Base-by-base conservation (phyloP, 2,888 invertebrate species). In the Drosophila melanocephala region DNA sequence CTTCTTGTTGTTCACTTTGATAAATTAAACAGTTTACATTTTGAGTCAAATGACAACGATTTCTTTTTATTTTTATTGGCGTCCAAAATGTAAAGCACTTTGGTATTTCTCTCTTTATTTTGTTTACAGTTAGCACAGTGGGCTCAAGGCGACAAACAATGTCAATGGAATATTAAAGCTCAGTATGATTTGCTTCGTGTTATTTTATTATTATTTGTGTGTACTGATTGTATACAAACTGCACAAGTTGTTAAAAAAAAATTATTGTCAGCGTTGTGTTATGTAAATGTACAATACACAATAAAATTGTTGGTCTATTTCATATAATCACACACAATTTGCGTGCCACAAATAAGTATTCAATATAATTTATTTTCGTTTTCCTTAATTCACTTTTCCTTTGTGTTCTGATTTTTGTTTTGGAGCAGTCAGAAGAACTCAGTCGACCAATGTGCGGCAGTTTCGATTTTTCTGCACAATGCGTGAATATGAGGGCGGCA, bases 391-490 rank as follows among this genome's bases (percentile, higher is more conserved):
- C 44, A 35, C 26, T 61, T 44, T 58, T 67, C 33, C 39, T 60
- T 75, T 72, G 44, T 58, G 47, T 60, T 35, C 37, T 19, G 42
- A 44, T 33, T 61, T 60, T 71, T 55, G 33, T 39, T 69, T 47
- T 66, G 44, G 9, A 57, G 28, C 28, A 30, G 30, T 66, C 68
- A 30, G 30, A 35, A 55, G 53, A 58, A 44, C 59, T 60, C 47
- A 56, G 56, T 30, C 58, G 51, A 68, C 60, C 63, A 58, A 50
- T 61, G 70, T 80, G 72, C 69, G 72, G 81, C 74, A 77, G 81
- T 74, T 83, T 82, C 81, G 84, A 80, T 82, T 82, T 81, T 81
- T 75, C 67, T 66, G 71, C 66, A 74, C 66, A 58, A 58, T 58
- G 35, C 44, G 10, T 42, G 6, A 47, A 42, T 50, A 26, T n/a